Conservation (phyloP, 1,140 invertebrate genomes). For the Trypoxylus dichotomus region DNA sequence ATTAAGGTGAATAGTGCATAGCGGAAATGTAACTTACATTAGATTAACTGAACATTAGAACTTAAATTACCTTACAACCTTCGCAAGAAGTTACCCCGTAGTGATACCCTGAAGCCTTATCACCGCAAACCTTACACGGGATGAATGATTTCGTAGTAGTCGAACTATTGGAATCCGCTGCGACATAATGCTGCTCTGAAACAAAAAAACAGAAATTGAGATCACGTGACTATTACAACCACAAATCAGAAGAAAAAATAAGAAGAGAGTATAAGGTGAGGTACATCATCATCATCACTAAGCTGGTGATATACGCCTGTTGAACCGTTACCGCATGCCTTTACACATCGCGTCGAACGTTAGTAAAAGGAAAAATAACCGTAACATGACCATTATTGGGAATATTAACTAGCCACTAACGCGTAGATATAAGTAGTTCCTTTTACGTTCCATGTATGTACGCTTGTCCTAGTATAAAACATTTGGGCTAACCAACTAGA, state of each 20-base stretch:
- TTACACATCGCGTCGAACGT: neutral
- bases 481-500: too few species aligned
- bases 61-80: slow-evolving; percentile 90
- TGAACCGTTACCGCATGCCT: neutral
- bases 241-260: neutral
- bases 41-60: neutral
- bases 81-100: slow-evolving; percentile 99
- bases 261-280: neutral
- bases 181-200: slow-evolving; percentile 78
- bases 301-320: neutral
- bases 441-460: neutral
- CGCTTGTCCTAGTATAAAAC: too few species aligned
- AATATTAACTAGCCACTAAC: slow-evolving; percentile 30
- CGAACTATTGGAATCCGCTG: slow-evolving; percentile 73
- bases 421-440: neutral
- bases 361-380: slow-evolving; percentile 32
- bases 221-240: neutral
- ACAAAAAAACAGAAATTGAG: slow-evolving; percentile 51
- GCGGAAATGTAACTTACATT: neutral
- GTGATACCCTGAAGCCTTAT: slow-evolving; percentile 98
- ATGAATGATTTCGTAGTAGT: slow-evolving; percentile 83
- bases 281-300: neutral
- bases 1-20: too few species aligned
- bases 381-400: slow-evolving; percentile 27
- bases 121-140: slow-evolving; percentile 97